These are phyloP conservation scores for Tholera decimalis DNA, from an alignment of 2,888 invertebrate species.

Conservation along the genomic window DNA sequence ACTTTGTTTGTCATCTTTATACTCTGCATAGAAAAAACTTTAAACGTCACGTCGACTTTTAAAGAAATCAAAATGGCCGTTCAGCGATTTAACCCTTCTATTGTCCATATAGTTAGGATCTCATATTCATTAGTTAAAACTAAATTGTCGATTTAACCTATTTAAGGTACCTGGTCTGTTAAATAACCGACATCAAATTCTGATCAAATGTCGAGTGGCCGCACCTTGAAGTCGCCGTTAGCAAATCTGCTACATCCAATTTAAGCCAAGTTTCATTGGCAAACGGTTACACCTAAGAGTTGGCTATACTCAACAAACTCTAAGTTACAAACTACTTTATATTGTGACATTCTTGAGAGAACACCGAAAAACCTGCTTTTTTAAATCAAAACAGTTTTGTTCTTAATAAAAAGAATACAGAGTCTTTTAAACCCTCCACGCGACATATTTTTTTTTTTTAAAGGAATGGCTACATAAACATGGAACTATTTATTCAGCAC, in stretches of 20 bases:
- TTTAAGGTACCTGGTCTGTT: slow-evolving; percentile 21
- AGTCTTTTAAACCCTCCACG: background rate
- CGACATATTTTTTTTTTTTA: background rate
- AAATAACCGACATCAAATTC: slow-evolving; percentile 35
- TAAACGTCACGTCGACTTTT: too few relatives aligned
- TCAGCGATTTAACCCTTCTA: too few relatives aligned
- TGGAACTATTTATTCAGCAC: slow-evolving; percentile 1
- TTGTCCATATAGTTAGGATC: too few relatives aligned
- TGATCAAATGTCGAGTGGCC: slow-evolving; percentile 45
- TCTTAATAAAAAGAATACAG: too few relatives aligned
- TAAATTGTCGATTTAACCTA: background rate
- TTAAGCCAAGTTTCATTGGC: slow-evolving; percentile 14
- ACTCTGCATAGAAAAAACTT: too few relatives aligned
- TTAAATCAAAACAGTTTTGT: background rate
- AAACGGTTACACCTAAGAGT: background rate
- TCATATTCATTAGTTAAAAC: slow-evolving; percentile 19
- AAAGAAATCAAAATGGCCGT: too few relatives aligned
- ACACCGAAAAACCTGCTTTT: background rate
- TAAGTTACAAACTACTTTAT: background rate
- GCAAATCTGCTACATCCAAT: slow-evolving; percentile 37
- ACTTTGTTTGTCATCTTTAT: too few relatives aligned
- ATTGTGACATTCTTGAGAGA: background rate
- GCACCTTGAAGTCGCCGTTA: slow-evolving; percentile 40
- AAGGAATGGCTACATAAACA: background rate
- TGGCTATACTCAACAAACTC: background rate